Evolutionary conservation across 1,140 invertebrate species (phyloP).

Genomic region (Sesamia nonagrioides): DNA sequence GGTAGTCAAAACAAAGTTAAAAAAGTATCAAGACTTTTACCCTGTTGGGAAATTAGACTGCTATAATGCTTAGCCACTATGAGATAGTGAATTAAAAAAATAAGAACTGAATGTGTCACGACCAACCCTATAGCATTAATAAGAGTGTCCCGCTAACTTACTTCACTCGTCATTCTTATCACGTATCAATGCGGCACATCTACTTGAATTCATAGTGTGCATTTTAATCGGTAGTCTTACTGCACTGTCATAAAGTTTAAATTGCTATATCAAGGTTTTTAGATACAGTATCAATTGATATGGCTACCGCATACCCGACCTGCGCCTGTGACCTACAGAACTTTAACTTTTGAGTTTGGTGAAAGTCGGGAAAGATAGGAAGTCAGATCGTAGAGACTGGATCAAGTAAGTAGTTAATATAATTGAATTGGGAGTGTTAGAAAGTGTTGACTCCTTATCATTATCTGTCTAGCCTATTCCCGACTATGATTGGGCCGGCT

Average conservation of each 20-base stretch:
- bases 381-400: conserved; percentile 39
- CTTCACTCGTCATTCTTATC: conserved; percentile 65
- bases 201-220: conserved; percentile 23
- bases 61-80: too few relatives aligned
- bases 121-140: conserved; percentile 34
- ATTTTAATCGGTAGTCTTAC: conserved; percentile 45
- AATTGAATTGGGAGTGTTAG: conserved; percentile 9
- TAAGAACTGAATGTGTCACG: not conserved
- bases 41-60: too few relatives aligned
- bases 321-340: conserved; percentile 80
- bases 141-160: conserved; percentile 53
- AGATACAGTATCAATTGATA: conserved; percentile 68
- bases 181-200: conserved; percentile 65
- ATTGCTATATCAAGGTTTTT: conserved; percentile 39
- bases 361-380: conserved; percentile 70
- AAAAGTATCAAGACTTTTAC: too few relatives aligned
- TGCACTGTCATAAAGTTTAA: conserved; percentile 47
- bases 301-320: conserved; percentile 69
- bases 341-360: conserved; percentile 70
- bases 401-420: not conserved
- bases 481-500: too few relatives aligned
- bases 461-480: too few relatives aligned
- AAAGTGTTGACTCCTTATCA: conserved; percentile 3
- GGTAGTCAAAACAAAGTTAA: too few relatives aligned
- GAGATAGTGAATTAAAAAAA: not conserved